Evolutionary conservation across 2,888 invertebrate genomes (phyloP), one percentile per base, ranked within the genome.

Genomic region (Diogma glabrata): DNA sequence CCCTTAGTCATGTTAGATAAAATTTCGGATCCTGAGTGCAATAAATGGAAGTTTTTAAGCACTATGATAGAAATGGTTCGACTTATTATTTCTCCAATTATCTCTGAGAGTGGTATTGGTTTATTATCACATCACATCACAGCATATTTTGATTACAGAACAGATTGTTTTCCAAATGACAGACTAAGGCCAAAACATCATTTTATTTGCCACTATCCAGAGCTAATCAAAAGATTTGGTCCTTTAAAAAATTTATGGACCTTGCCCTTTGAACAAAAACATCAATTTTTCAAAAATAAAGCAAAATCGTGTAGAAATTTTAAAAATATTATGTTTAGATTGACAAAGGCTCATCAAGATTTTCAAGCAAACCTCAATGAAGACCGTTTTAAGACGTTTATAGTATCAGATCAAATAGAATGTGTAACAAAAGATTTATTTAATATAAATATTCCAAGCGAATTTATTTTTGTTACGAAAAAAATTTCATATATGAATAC

Each of bases 41-140:
- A n/a, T 22, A 47, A 51, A 19, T 51, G 51, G 51, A 51, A 49
- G 22, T 51, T 51, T 51, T 48, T 53, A 9, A n/a, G 19, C 6
- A 19, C 23, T 17, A 45, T 53, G 49, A 45, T 53, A 24, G 53
- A 53, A 49, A 51, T 51, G 51, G 47, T 40, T 23, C 43, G 49
- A 33, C 6, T 53, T 12, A 53, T 51, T 38, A 38, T 6, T 38
- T 38, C 38, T 3, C 38, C 38, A 17, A 17, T 38, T 17, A 38
- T 38, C 17, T 38, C 38, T 8, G 38, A 38, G 3, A 17, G 40
- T 8, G 33, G 33, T 12, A 33, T 33, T 33, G 33, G 33, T 16
- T 12, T 33, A 33, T 33, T 33, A 33, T 6, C 19, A 17, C 40
- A 40, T 40, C 4, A 40, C 40, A 19, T 40, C 4, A 40, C 19